Evolutionary conservation across 2,113 vertebrate genomes (phyloP).

Genomic region (Dascyllus trimaculatus): DNA sequence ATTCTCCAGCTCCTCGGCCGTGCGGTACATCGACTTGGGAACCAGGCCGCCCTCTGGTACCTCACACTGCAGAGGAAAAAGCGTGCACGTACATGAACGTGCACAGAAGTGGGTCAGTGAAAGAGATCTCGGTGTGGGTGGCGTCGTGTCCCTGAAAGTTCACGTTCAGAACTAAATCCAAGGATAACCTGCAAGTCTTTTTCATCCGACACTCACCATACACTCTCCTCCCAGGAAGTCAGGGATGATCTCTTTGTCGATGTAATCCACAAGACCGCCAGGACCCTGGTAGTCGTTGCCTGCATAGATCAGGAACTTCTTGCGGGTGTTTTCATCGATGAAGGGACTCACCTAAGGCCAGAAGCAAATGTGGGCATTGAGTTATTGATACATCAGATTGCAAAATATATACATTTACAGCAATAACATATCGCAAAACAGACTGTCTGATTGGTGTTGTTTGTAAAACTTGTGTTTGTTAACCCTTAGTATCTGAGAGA

Average conservation of each 20-base stretch:
- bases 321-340: constrained; percentile 97
- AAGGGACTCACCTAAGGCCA: constrained; percentile 93
- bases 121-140: neutral
- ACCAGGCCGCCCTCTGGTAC: constrained; percentile 97
- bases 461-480: no score
- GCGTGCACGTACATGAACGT: constrained; percentile 35
- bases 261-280: constrained; percentile 96
- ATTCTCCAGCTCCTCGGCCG: constrained; percentile 93
- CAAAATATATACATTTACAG: neutral
- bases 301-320: constrained; percentile 98
- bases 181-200: neutral
- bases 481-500: no score
- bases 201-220: constrained; percentile 87
- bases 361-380: neutral
- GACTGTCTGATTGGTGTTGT: no score
- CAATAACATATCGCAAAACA: no score
- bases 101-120: constrained; percentile 34
- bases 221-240: constrained; percentile 97
- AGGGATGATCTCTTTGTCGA: constrained; percentile 96
- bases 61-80: constrained; percentile 87
- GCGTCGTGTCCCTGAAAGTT: neutral
- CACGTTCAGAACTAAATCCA: neutral
- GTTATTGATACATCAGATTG: neutral
- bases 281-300: constrained; percentile 98
- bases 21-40: constrained; percentile 96